Evolutionary conservation across 2,113 vertebrate genomes (phyloP).

Genomic region (Mystacornis crossleyi): DNA sequence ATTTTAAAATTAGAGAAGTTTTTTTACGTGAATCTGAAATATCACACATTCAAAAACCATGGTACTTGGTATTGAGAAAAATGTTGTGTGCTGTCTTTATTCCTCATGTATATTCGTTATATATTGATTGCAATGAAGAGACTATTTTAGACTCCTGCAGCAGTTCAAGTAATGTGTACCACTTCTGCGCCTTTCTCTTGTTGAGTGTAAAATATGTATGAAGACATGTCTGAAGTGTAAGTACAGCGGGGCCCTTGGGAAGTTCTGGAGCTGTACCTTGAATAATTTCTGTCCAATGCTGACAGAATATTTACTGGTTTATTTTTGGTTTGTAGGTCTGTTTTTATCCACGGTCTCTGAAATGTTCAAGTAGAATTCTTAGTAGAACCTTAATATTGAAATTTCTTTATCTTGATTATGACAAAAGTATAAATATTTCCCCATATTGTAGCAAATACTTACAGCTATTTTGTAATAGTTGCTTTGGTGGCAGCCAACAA

Average conservation of each 20-base stretch:
- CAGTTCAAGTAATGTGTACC: not conserved
- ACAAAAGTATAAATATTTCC: not conserved
- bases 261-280: not conserved
- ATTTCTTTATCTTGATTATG: not conserved
- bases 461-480: not conserved
- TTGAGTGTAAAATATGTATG: conserved; percentile 50
- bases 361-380: not conserved
- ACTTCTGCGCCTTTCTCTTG: not conserved
- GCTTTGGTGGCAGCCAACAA: not conserved
- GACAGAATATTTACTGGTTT: conserved; percentile 6
- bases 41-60: fast-evolving
- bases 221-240: conserved; percentile 30
- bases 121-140: not conserved
- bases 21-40: not conserved
- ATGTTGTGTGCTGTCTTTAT: not conserved
- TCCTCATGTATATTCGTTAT: not conserved
- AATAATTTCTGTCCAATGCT: not conserved
- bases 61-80: not conserved
- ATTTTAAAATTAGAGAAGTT: not conserved
- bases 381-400: not conserved
- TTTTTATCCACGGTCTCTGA: not conserved
- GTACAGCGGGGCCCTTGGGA: not conserved
- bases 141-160: not conserved
- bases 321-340: not conserved
- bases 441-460: not conserved